A percentile compares a stretch with the other conserved stretches of the same genome.
Conservation (phyloP, 2,888 invertebrate genomes). For the Calliopum simillimum region DNA sequence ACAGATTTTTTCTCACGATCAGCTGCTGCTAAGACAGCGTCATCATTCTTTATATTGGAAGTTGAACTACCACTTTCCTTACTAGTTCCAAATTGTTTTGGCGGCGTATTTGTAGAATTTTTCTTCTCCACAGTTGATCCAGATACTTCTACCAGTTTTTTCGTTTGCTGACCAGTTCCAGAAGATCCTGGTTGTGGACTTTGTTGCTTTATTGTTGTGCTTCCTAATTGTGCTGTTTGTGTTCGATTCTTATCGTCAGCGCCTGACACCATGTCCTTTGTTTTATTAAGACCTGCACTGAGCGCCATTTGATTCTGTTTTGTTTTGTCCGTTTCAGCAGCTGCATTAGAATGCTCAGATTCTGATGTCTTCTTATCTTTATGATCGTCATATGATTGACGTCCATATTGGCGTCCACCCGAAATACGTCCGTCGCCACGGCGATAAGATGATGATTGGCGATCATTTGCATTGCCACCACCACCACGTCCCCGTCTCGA, state of each 20-base stretch:
- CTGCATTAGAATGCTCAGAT: conserved; percentile 51
- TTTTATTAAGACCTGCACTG: conserved; percentile 72
- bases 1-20: conserved; percentile 53
- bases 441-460: conserved; percentile 63
- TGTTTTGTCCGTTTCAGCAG: conserved; percentile 73
- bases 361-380: conserved; percentile 53
- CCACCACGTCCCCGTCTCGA: conserved; percentile 86
- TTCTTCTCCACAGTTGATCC: conserved; percentile 48
- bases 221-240: conserved; percentile 32
- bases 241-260: conserved; percentile 45
- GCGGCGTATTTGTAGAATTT: conserved; percentile 46
- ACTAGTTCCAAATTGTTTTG: conserved; percentile 50
- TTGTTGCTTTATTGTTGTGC: conserved; percentile 50
- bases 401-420: conserved; percentile 53
- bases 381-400: conserved; percentile 59
- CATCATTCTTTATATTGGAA: conserved; percentile 64
- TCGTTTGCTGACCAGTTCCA: neutral
- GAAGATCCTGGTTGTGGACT: conserved; percentile 46
- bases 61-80: conserved; percentile 44
- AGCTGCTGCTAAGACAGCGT: conserved; percentile 59
- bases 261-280: conserved; percentile 47
- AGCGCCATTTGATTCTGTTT: conserved; percentile 77
- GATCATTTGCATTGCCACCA: conserved; percentile 63
- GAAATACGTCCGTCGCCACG: conserved; percentile 54
- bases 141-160: conserved; percentile 29